phyloP scores from a whole-genome alignment of 2,113 vertebrate species.

The Galeopterus variegatus region DNA sequence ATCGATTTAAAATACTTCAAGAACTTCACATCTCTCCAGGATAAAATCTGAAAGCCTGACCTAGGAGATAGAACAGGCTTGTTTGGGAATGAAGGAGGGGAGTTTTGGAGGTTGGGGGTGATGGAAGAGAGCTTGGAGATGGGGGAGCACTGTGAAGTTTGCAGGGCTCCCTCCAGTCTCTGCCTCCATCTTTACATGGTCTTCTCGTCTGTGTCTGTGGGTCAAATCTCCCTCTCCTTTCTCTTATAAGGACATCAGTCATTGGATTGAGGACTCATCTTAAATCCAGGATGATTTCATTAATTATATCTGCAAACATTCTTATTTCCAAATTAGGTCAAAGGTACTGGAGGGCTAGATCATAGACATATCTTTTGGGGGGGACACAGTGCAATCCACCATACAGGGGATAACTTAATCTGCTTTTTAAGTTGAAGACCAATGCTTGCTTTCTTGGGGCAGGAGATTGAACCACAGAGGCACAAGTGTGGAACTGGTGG shows the following conservation, averaged over 20 bases:
- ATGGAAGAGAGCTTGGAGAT: not conserved
- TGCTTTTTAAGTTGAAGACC: conserved; percentile 1
- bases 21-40: not conserved
- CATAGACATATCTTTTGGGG: not conserved
- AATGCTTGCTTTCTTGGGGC: not conserved
- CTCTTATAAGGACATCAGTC: not conserved
- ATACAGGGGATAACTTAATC: not conserved
- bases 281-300: not conserved
- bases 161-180: not conserved
- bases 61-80: not conserved
- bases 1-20: not conserved
- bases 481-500: no score
- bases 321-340: not conserved
- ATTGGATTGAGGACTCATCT: not conserved
- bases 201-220: not conserved
- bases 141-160: not conserved
- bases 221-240: not conserved
- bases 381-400: not conserved
- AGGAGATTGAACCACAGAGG: not conserved
- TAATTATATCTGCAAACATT: not conserved
- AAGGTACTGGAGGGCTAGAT: not conserved
- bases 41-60: not conserved
- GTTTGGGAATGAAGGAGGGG: not conserved
- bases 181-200: not conserved
- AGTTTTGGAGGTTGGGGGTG: not conserved